Base-by-base conservation (phyloP, 2,797 vertebrate genomes). In the Meriones psammophilus region DNA sequence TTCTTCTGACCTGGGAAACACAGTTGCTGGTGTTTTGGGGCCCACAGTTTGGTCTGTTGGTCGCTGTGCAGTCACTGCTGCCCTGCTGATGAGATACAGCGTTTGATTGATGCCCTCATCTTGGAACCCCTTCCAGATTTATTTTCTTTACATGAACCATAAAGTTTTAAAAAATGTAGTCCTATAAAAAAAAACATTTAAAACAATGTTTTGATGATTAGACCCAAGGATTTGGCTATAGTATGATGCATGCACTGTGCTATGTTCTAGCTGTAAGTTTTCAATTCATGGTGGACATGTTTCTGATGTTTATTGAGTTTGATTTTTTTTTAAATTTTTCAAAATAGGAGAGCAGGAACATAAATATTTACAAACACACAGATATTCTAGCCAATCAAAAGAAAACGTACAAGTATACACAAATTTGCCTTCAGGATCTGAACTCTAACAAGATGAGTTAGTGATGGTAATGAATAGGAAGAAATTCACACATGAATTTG, bases 381-480 rank as follows among this genome's bases (percentile, higher is more conserved):
- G 10, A 60, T 74, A 73, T 73, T 76, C 26, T 71, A 58, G 26
- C 2, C 5, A 90, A 24, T 28, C 8, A 76, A 84, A 88, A 66
- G 18, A 26, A 42, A 9, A 14, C 87, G 20, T 50, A 71, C 89
- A n/a, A 69, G 3, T 79, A 88, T 33, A 96, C 42, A 54, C 10
- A 64, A 13, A 84, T 88, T 68, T 88, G 30, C 33, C 66, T 76
- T 39, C 18, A 78, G 69, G 36, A 77, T 77, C 17, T 77, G 39
- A 39, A 56, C 42, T 88, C 50, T 50, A 50, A 50, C 50, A 50
- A 50, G 50, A 50, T 58, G 17, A 81, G 17, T 18, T 28, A 71
- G 89, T 89, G 88, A 81, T 58, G 58, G 30, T 58, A 95, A 95
- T 68, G 10, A 78, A 68, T 39, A 62, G 58, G 60, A 71, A 30